Evolutionary conservation across 2,888 invertebrate genomes (phyloP), one percentile per base, ranked within the genome.

Genomic region (Trichogramma evanescens): DNA sequence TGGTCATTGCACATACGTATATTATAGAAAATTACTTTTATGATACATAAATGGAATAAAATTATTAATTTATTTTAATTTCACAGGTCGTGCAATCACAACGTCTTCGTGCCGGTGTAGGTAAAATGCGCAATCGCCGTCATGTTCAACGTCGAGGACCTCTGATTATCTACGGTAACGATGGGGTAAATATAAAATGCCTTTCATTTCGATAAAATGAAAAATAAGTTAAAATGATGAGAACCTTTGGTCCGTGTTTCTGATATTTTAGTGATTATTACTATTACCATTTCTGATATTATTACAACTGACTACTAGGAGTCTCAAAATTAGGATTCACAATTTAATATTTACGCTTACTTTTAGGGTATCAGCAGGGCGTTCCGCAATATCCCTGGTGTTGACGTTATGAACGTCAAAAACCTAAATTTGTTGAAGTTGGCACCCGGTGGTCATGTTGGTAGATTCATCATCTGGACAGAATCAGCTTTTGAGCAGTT

Each of bases 381-480:
- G 51, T 99, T 99, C 89, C 89, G 97, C 72, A 98, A 98, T 85
- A 96, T 97, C 82, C 96, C 97, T 53, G 95, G 99, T 66, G 88
- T 99, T 58, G 95, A 97, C 74, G 85, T 95, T 67, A 87, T 97
- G 79, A 90, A 89, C 74, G 93, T 99, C 41, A 87, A 91, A 74
- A 89, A 91, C 72, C 82, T 99, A 75, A 98, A 96, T 79, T 82
- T 99, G 58, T 81, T 99, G 77, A 95, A 95, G 80, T 80, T 98
- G 72, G 97, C 98, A 0, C 98, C 98, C 48, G 98, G 93, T 72
- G 98, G 98, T 70, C 98, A 99, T 77, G 91, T 99, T 58, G 99
- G 99, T 51, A 88, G 99, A 63, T 97, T 99, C 79, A 86, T 95
- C 78, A 95, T 99, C 80, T 99, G 99, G 99, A 99, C 99, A 8